Conservation (phyloP, 2,888 invertebrate species). For the Tortricodes alternella region DNA sequence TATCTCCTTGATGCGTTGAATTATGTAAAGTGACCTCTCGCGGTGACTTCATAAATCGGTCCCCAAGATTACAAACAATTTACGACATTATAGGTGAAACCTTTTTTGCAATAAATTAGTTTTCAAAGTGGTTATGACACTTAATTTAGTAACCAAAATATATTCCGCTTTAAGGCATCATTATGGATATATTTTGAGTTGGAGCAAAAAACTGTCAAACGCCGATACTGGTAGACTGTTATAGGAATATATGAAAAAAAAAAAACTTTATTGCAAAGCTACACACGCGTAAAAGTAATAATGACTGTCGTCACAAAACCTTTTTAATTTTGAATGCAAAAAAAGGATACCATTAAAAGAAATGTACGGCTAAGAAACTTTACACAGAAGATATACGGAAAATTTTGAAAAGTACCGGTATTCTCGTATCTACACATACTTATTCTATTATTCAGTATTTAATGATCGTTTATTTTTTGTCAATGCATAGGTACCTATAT, state of each 20-base stretch:
- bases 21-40: slow-evolving; percentile 57
- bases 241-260: too few relatives aligned
- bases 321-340: background rate
- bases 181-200: too few relatives aligned
- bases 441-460: too few relatives aligned
- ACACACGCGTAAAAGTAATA: background rate
- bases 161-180: background rate
- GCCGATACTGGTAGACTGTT: too few relatives aligned
- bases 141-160: slow-evolving; percentile 16
- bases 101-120: slow-evolving; percentile 47
- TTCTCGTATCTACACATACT: too few relatives aligned
- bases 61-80: slow-evolving; percentile 56
- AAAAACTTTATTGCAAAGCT: background rate
- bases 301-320: background rate
- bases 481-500: too few relatives aligned
- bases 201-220: too few relatives aligned
- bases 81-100: slow-evolving; percentile 44
- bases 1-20: slow-evolving; percentile 51
- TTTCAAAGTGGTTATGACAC: slow-evolving; percentile 34
- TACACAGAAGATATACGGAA: too few relatives aligned
- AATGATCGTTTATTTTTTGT: too few relatives aligned
- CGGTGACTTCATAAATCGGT: slow-evolving; percentile 57
- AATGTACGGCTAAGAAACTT: background rate
- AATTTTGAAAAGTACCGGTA: too few relatives aligned
- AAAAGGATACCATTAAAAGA: slow-evolving; percentile 4